Evolutionary conservation across 2,888 invertebrate genomes (phyloP), one percentile per base, ranked within the genome.

Genomic region (Eurois occulta): DNA sequence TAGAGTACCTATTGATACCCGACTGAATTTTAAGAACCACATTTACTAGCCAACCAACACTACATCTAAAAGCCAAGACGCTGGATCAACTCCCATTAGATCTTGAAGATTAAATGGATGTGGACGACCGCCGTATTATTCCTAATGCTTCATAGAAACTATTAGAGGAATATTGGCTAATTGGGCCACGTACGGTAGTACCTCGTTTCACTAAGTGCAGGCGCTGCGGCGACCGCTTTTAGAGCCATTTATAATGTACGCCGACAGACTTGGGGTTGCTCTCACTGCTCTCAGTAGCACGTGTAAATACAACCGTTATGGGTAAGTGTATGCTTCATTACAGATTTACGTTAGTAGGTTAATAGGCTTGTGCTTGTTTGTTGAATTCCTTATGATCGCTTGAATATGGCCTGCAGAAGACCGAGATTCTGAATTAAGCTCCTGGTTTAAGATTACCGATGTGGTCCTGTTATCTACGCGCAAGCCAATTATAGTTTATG

Each of bases 241-340:
- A 91, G 90, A 86, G 88, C 81, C 86, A 90, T 91, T 80, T 87
- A 91, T 91, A 90, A 90, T 91, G 88, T 90, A 92, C 81, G 78
- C 75, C 77, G 80, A 78, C 75, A 77, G 75, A 75, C 80, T 84
- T 75, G 84, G 78, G 75, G 81, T 70, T 71, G 75, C 80, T 83
- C 65, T 76, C 67, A 80, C 70, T 71, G 75, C 80, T 83, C 67
- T 75, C 67, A 82, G 80, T 76, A 75, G 60, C 66, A 82, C 52
- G 75, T 72, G 77, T 65, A 81, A 80, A 78, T 81, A 83, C 76
- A 80, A 72, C 79, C 74, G 64, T 78, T 87, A 79, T 52, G 68
- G 75, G 75, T 85, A 67, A 75, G 67, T 79, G 70, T 85, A 70
- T 60, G 85, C 75, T 70, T 75, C 71, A 79, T 87, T 85, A 82